Evolutionary conservation across 1,140 invertebrate species (phyloP).

Genomic region (Hyposmocoma kahamanoa): DNA sequence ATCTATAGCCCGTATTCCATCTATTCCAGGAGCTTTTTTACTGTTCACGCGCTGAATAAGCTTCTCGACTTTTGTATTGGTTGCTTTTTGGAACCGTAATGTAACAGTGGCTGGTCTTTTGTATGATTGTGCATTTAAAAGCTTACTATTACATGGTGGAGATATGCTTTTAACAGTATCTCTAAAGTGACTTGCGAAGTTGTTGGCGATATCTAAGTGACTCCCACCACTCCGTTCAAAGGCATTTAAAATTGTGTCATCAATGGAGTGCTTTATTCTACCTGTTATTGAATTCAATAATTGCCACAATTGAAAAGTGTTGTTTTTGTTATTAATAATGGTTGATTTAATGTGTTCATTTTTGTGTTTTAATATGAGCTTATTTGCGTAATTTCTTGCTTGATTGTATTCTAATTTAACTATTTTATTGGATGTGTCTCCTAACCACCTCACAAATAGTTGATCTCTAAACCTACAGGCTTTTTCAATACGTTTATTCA

Average conservation of each 20-base stretch:
- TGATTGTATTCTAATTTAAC: not conserved
- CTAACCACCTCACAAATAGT: not conserved
- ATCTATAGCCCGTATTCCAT: not conserved
- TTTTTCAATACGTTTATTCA: constrained; percentile 8
- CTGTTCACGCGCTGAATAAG: not conserved
- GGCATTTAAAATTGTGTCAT: constrained; percentile 6
- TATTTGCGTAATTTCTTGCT: constrained; percentile 2
- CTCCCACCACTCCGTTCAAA: not conserved
- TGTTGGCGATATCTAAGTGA: constrained; percentile 2
- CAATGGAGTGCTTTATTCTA: constrained; percentile 3
- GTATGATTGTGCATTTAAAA: not conserved
- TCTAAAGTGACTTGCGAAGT: constrained; percentile 7
- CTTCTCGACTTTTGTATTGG: not conserved
- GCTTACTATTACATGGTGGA: not conserved
- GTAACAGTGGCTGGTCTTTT: not conserved
- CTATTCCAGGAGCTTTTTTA: not conserved
- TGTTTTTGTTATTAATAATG: constrained; percentile 1
- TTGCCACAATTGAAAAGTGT: constrained; percentile 9
- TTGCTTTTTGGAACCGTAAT: not conserved
- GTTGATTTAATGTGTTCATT: constrained; percentile 1
- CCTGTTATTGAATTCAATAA: constrained; percentile 9
- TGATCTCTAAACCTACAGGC: constrained; percentile 1
- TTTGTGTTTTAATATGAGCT: constrained; percentile 10
- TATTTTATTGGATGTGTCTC: not conserved
- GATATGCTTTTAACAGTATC: not conserved